Evolutionary conservation across 2,113 vertebrate species (phyloP), one percentile per base, ranked within the genome.

Genomic region (Chionomys nivalis): DNA sequence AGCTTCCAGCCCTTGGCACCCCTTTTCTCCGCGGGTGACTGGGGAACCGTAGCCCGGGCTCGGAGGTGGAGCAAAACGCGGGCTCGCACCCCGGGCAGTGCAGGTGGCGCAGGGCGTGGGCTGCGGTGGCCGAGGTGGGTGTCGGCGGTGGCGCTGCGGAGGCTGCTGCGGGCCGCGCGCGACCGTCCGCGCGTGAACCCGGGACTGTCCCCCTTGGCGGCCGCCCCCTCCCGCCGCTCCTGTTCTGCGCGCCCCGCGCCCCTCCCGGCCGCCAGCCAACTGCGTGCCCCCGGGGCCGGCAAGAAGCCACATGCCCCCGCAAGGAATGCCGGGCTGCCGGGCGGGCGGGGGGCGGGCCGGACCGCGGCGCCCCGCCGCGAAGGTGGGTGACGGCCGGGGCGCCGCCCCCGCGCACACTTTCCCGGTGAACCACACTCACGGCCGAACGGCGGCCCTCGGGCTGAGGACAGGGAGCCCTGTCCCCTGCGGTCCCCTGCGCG

Each of bases 301-400:
- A 97, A 97, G 97, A 96, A 97, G 97, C 97, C 97, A 98, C 97
- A 98, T 97, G 97, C 97, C 97, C 97, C 97, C 97, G 97, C 97
- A 98, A 98, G 96, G 97, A 97, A 98, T 98, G 97, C 97, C 97
- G 97, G 95, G 90, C 96, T 90, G 87, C 78, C n/a, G 90, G 96
- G 96, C 87, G 96, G 70, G 96, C 94, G 94, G 96, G 91, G 97
- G 96, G 93, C 90, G 96, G 94, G 95, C 95, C 81, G 88, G 94
- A 89, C 96, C 26, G 79, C 36, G 39, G 79, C 23, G 55, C 90
- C 88, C 90, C 86, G 65, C 94, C 94, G 79, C 87, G 96, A 97
- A 97, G 97, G 95, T 76, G 75, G 96, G 96, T 94, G 96, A 65
- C 28, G 23, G 42, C 58, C 82, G 33, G 72, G 75, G 33, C 86